Base-by-base conservation (phyloP, 2,113 vertebrate genomes). In the Picathartes gymnocephalus region DNA sequence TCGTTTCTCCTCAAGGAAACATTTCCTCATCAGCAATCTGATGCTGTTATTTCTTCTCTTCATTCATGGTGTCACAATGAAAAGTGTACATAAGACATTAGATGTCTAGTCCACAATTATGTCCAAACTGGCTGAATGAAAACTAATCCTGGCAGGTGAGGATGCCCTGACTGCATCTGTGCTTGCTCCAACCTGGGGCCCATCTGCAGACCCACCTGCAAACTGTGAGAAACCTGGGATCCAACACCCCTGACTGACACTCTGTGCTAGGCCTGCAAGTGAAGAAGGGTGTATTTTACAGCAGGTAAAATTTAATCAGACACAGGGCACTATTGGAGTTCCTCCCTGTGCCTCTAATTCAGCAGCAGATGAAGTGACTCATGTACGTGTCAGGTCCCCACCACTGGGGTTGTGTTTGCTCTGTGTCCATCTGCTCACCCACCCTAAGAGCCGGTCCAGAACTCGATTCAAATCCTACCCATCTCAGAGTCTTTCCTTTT, bases 301-400 rank as follows among this genome's bases (percentile, higher is more conserved):
- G 35, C 6, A 28, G 48, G 39, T 81, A 62, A 78, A 58, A 81
- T 64, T 39, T 44, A 66, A 71, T 27, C 68, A 86, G 45, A 45
- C n/a, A 83, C 35, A 76, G 51, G 0, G 56, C 86, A 27, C 27
- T 71, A 6, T 6, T 71, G 33, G 68, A 77, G 11, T 37, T 88
- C 37, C 65, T 62, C 70, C 15, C 35, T 19, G 35, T 56, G 42
- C n/a, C 80, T 83, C 35, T 60, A 86, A 86, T 37, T 81, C 72
- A 93, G 64, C 83, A 86, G 35, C 3, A 2, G 80, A 54, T 88
- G 30, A 90, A 50, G 39, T 23, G 33, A 64, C 13, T 80, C 54
- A 0, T 15, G 4, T 28, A 37, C 0, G 0, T 39, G 42, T 45
- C 74, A 42, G 57, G 61, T 88, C 37, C n/a, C 66, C 61, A 0